Percentiles rank a stretch among this genome's conserved stretches.
These are phyloP conservation scores for Drosophila subobscura DNA, from an alignment of 1,140 invertebrate genomes.

Conservation along the genomic window DNA sequence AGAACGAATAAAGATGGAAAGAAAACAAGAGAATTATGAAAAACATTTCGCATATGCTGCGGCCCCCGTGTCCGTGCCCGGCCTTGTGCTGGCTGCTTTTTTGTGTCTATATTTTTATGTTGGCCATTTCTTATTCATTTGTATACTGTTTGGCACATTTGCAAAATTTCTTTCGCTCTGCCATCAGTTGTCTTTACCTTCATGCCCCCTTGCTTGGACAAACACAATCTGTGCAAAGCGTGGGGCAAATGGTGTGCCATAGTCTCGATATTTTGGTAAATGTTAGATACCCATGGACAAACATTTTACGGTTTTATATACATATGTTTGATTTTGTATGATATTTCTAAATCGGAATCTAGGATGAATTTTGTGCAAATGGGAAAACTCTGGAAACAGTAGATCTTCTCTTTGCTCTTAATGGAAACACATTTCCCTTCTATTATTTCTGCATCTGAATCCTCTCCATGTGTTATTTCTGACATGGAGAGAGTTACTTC, in stretches of 20 bases:
- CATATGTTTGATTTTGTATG: too few species aligned
- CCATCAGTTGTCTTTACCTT: too few species aligned
- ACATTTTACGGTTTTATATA: constrained; percentile 19
- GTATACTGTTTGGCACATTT: constrained; percentile 60
- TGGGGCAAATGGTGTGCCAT: constrained; percentile 35
- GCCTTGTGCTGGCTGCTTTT: constrained; percentile 50
- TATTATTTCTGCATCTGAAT: too few species aligned
- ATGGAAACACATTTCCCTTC: too few species aligned
- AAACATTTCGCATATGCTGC: constrained; percentile 41
- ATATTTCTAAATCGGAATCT: too few species aligned
- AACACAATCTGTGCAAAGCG: constrained; percentile 22
- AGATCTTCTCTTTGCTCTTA: too few species aligned
- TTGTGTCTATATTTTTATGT: constrained; percentile 13
- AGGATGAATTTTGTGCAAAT: too few species aligned
- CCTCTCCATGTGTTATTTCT: too few species aligned
- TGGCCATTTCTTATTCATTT: constrained; percentile 9
- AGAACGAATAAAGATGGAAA: not conserved
- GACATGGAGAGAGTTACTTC: too few species aligned
- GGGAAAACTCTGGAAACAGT: too few species aligned
- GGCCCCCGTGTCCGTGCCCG: constrained; percentile 26
- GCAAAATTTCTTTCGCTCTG: constrained; percentile 52
- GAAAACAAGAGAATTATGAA: constrained; percentile 30
- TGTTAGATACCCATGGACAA: constrained; percentile 43
- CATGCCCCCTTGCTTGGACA: constrained; percentile 13
- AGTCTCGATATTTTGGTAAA: constrained; percentile 16